A percentile compares a stretch with the other conserved stretches of the same genome.
Evolutionary conservation across 2,797 vertebrate genomes (phyloP).

Genomic region (Psittacula derbiana): DNA sequence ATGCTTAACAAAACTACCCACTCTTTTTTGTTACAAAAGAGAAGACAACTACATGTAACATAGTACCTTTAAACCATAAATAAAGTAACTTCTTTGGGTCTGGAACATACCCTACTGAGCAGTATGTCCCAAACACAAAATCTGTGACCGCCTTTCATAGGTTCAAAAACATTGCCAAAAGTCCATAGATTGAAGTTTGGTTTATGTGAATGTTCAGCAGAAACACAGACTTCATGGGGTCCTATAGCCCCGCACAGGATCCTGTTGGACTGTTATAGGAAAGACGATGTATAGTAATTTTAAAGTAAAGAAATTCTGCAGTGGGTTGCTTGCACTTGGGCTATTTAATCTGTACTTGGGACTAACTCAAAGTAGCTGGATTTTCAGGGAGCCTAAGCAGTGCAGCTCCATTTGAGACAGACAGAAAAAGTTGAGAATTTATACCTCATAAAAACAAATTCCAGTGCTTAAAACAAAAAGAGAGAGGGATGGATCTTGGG

Average conservation of each 20-base stretch:
- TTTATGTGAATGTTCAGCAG: not conserved
- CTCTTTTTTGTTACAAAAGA: not conserved
- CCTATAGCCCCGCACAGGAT: not conserved
- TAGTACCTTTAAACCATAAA: not conserved
- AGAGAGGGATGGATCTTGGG: not conserved
- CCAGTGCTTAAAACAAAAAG: not conserved
- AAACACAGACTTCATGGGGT: not conserved
- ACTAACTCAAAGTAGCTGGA: not conserved
- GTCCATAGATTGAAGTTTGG: not conserved
- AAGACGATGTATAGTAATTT: not conserved
- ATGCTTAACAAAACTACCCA: not conserved
- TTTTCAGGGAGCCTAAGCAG: not conserved
- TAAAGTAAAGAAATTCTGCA: not conserved
- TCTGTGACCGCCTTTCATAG: not conserved
- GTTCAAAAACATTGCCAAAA: not conserved
- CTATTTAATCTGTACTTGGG: not conserved
- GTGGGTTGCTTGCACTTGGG: not conserved
- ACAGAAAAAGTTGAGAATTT: not conserved
- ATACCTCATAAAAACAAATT: not conserved
- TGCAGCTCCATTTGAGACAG: not conserved
- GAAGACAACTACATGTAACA: not conserved
- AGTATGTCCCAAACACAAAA: not conserved
- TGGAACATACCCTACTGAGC: not conserved
- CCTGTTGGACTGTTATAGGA: not conserved
- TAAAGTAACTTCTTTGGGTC: not conserved